A percentile compares a stretch with the other conserved stretches of the same genome.
Conservation (phyloP, 2,888 invertebrate genomes). For the Philhelius pedissequus region DNA sequence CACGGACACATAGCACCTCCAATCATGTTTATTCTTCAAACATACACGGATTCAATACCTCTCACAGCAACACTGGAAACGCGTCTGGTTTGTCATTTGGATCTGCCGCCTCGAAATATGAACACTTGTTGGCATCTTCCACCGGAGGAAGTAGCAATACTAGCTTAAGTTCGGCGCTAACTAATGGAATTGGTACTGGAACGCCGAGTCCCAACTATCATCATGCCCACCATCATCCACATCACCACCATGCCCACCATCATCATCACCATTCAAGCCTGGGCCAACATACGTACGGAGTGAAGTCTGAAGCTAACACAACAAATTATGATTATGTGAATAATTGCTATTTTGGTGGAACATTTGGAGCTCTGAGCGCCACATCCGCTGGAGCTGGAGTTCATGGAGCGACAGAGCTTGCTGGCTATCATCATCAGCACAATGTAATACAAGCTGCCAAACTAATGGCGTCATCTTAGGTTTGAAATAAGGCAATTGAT, state of each 20-base stretch:
- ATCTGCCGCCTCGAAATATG: conserved; percentile 73
- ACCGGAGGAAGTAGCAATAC: conserved; percentile 68
- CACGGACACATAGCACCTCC: conserved; percentile 69
- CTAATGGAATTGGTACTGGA: conserved; percentile 71
- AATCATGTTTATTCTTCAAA: conserved; percentile 74
- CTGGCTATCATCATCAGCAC: conserved; percentile 90
- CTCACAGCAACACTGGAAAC: conserved; percentile 70
- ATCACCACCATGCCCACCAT: conserved; percentile 74
- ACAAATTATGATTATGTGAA: conserved; percentile 79
- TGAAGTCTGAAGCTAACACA: conserved; percentile 77
- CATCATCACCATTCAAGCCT: conserved; percentile 72
- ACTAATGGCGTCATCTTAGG: conserved; percentile 89
- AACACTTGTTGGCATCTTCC: conserved; percentile 71
- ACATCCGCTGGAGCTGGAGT: conserved; percentile 72
- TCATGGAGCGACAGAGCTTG: conserved; percentile 81
- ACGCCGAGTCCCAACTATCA: conserved; percentile 77
- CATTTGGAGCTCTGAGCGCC: conserved; percentile 76
- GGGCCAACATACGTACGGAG: conserved; percentile 73
- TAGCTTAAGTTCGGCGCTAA: conserved; percentile 53
- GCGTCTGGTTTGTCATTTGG: conserved; percentile 70
- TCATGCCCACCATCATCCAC: conserved; percentile 70
- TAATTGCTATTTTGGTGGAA: conserved; percentile 78
- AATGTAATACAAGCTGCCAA: conserved; percentile 92
- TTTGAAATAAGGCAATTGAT: background rate
- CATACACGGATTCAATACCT: conserved; percentile 53